Evolutionary conservation across 1,140 invertebrate genomes (phyloP).

Genomic region (Anastatus disparis): DNA sequence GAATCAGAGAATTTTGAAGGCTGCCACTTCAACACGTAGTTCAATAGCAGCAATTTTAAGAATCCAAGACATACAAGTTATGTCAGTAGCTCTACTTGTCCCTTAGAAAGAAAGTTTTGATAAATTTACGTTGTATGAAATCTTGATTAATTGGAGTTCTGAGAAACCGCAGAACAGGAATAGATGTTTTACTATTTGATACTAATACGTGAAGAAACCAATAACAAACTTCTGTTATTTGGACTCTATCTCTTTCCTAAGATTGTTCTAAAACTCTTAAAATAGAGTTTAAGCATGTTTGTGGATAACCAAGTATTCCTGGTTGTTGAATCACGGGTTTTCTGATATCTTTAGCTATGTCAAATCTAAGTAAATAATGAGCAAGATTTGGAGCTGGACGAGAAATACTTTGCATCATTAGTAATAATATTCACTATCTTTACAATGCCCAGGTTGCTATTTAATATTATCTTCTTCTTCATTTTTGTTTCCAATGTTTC

Average conservation of each 20-base stretch:
- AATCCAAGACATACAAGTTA: constrained; percentile 72
- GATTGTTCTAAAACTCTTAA: constrained; percentile 79
- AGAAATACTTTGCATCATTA: constrained; percentile 81
- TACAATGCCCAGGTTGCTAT: constrained; percentile 55
- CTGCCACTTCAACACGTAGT: constrained; percentile 70
- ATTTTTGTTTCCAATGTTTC: constrained; percentile 67
- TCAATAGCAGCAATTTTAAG: constrained; percentile 76
- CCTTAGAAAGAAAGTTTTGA: constrained; percentile 75
- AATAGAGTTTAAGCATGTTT: constrained; percentile 87
- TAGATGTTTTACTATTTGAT: constrained; percentile 79
- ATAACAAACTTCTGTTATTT: constrained; percentile 76
- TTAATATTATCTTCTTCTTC: constrained; percentile 54
- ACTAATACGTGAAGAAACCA: constrained; percentile 82
- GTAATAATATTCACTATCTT: constrained; percentile 78
- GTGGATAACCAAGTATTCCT: constrained; percentile 78
- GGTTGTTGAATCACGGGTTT: constrained; percentile 78
- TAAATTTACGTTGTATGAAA: constrained; percentile 75
- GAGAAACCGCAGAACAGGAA: constrained; percentile 80
- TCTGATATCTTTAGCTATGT: constrained; percentile 75
- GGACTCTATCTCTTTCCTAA: constrained; percentile 64
- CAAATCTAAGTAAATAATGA: constrained; percentile 90
- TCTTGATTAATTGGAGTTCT: constrained; percentile 65
- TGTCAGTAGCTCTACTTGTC: constrained; percentile 55
- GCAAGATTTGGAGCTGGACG: constrained; percentile 85
- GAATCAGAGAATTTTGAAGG: constrained; percentile 72